phyloP scores from a whole-genome alignment of 2,797 vertebrate species.

The Paramormyrops hopkinsi region DNA sequence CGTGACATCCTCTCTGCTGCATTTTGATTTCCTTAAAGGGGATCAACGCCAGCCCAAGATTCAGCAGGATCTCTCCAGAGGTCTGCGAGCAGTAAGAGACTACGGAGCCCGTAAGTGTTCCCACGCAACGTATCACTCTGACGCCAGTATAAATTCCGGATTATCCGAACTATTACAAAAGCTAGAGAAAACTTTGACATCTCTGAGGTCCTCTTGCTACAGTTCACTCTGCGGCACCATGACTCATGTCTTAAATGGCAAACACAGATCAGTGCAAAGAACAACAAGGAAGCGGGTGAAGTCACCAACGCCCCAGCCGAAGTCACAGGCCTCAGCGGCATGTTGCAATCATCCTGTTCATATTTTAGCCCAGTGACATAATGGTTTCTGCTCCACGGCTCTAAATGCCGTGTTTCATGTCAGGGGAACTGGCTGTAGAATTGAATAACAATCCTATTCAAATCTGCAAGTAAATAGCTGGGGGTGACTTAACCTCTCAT shows the following conservation, averaged over 20 bases:
- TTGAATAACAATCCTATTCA: slow-evolving; percentile 68
- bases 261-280: slow-evolving; percentile 42
- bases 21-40: background rate
- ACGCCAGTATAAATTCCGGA: background rate
- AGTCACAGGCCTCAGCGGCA: slow-evolving; percentile 58
- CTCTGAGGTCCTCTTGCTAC: background rate
- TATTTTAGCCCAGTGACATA: slow-evolving; percentile 66
- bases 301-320: slow-evolving; percentile 39
- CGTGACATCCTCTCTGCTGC: background rate
- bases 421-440: slow-evolving; percentile 66
- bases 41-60: background rate
- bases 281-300: slow-evolving; percentile 48
- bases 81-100: background rate
- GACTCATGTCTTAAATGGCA: slow-evolving; percentile 42
- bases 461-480: slow-evolving; percentile 72
- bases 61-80: background rate
- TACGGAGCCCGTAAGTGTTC: background rate
- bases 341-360: slow-evolving; percentile 65
- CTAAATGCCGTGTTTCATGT: slow-evolving; percentile 71
- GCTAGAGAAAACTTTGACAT: background rate
- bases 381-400: slow-evolving; percentile 48
- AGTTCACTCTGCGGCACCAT: background rate
- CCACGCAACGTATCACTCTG: background rate
- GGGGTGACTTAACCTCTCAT: slow-evolving; percentile 96
- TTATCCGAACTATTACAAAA: background rate